Base-by-base conservation (phyloP, 2,113 vertebrate genomes). In the Ptilonorhynchus violaceus region DNA sequence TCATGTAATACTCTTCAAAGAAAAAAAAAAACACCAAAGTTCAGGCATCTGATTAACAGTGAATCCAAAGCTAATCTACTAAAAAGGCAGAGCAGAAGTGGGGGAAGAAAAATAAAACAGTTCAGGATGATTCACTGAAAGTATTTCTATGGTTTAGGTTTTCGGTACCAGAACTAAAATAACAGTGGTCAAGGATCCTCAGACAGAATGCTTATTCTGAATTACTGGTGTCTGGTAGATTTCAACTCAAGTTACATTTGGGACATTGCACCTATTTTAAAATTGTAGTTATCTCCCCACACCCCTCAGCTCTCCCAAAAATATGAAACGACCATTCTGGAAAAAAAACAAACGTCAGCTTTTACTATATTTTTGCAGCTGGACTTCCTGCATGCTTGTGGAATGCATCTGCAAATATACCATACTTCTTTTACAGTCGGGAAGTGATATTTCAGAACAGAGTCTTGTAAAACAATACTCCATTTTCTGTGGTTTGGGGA, bases 401-500 rank as follows among this genome's bases (percentile, higher is more conserved):
- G 95, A 96, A 88, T 55, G 55, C 81, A 84, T 96, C 66, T 90
- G 82, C 73, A 85, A 64, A 87, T 93, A 92, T 62, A 84, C 49
- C 2, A 1, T 58, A 77, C 55, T 95, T 69, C 69, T 97, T 96
- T 93, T 86, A 95, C 47, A 91, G 92, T 93, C 2, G 23, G 96
- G 82, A 97, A 97, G 63, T 93, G 88, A 88, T 97, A 97, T 92
- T 97, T 97, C 73, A 88, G 96, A 96, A 90, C 35, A 81, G 96
- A 68, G 21, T 91, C 91, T 98, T 94, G 35, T 94, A 97, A 97
- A 97, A 97, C 93, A 98, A 87, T 96, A 72, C 68, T 92, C 70
- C 24, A 92, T 94, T 98, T 97, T 97, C 84, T 96, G 88, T 72
- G 93, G 95, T 88, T 95, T 97, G 97, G 95, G 76, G 16, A 69